A percentile compares a stretch with the other conserved stretches of the same genome.
Evolutionary conservation across 2,797 vertebrate species (phyloP).

Genomic region (Salarias fasciatus): DNA sequence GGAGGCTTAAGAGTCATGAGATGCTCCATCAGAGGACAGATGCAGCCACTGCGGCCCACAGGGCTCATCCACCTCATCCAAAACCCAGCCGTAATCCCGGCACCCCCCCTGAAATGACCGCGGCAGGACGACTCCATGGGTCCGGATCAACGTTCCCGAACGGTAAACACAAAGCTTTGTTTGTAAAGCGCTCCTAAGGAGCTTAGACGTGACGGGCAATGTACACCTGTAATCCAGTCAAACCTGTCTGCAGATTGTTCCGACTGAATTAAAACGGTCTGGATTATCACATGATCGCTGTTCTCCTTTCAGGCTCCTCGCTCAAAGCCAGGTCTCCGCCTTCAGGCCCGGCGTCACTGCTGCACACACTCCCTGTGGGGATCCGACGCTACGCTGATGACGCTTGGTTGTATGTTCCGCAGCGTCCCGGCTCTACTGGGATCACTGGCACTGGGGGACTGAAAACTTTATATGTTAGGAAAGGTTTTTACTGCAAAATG

Average conservation of each 20-base stretch:
- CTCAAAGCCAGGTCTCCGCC: not conserved
- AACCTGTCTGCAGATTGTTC: constrained; percentile 48
- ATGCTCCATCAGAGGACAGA: constrained; percentile 69
- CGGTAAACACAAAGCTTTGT: constrained; percentile 56
- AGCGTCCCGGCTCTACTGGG: too few species aligned
- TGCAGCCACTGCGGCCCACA: constrained; percentile 60
- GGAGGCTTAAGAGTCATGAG: constrained; percentile 66
- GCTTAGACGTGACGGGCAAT: constrained; percentile 50
- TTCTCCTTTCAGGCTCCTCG: constrained; percentile 16
- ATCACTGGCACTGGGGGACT: too few species aligned
- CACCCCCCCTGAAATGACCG: constrained; percentile 23
- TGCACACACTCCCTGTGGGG: too few species aligned
- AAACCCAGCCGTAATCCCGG: constrained; percentile 48
- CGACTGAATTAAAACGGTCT: constrained; percentile 41
- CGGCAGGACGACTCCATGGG: constrained; percentile 69
- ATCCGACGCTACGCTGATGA: too few species aligned
- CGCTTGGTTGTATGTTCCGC: too few species aligned
- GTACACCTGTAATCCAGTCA: constrained; percentile 69
- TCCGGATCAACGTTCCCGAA: constrained; percentile 57
- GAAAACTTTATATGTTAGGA: too few species aligned
- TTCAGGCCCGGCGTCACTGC: too few species aligned
- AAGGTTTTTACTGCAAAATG: too few species aligned
- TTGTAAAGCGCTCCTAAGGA: constrained; percentile 45
- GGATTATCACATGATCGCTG: constrained; percentile 3
- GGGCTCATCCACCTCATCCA: constrained; percentile 51